These are phyloP conservation scores for Hypena proboscidalis DNA, from an alignment of 2,888 invertebrate species.

Conservation along the genomic window DNA sequence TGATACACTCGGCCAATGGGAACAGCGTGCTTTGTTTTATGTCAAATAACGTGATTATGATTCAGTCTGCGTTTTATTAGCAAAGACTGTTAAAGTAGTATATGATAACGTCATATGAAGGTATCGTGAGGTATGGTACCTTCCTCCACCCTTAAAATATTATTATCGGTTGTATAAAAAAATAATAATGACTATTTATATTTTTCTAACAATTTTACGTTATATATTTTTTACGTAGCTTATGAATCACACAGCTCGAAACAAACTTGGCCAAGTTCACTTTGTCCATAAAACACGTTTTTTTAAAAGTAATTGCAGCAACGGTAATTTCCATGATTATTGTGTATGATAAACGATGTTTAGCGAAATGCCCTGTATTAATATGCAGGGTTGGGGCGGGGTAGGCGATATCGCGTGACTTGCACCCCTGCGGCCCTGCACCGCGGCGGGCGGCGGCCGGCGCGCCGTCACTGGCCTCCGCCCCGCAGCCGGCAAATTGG, in stretches of 20 bases:
- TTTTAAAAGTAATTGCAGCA: neutral
- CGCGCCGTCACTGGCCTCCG: no score
- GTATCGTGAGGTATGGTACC: no score
- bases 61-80: no score
- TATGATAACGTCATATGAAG: no score
- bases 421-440: slow-evolving; percentile 45
- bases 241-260: no score
- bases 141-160: no score
- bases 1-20: slow-evolving; percentile 52
- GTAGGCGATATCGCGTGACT: slow-evolving; percentile 70
- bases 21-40: slow-evolving; percentile 27
- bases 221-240: neutral
- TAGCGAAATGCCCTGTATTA: slow-evolving; percentile 37
- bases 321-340: slow-evolving; percentile 22
- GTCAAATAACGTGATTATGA: slow-evolving; percentile 25
- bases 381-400: slow-evolving; percentile 43
- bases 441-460: no score
- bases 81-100: no score
- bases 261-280: no score
- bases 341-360: slow-evolving; percentile 35
- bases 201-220: slow-evolving; percentile 14
- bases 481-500: slow-evolving; percentile 50
- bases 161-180: neutral
- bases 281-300: no score
- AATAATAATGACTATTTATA: slow-evolving; percentile 8